Percentiles rank a stretch among this genome's conserved stretches.
Evolutionary conservation across 2,797 vertebrate genomes (phyloP).

Genomic region (Mormyrus proboscirostris): DNA sequence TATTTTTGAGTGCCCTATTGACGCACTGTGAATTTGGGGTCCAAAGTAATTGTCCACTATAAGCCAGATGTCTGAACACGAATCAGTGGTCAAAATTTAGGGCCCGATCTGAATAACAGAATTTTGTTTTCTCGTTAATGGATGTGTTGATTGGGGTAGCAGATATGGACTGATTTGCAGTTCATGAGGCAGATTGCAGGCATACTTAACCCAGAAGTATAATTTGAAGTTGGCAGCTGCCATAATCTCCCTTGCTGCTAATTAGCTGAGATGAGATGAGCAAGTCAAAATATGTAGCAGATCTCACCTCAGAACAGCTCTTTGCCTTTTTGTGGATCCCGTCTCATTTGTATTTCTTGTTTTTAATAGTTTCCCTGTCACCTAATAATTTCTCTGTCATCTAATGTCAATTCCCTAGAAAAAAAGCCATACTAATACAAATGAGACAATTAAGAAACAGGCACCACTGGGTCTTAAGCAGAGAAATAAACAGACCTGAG

Average conservation of each 20-base stretch:
- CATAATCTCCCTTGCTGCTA: background rate
- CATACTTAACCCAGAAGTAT: background rate
- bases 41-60: background rate
- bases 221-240: background rate
- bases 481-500: background rate
- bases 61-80: background rate
- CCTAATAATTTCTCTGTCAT: background rate
- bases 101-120: background rate
- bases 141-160: background rate
- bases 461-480: background rate
- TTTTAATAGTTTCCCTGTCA: background rate
- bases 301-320: background rate
- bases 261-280: background rate
- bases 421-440: background rate
- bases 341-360: background rate
- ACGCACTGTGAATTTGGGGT: background rate
- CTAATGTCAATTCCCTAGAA: background rate
- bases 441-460: background rate
- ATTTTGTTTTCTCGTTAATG: background rate
- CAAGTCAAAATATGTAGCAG: background rate
- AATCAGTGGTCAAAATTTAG: background rate
- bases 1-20: background rate
- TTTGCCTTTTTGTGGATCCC: background rate
- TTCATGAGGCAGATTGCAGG: background rate
- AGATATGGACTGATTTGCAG: background rate